Evolutionary conservation across 2,113 vertebrate genomes (phyloP).

Genomic region (Spilogale gracilis): DNA sequence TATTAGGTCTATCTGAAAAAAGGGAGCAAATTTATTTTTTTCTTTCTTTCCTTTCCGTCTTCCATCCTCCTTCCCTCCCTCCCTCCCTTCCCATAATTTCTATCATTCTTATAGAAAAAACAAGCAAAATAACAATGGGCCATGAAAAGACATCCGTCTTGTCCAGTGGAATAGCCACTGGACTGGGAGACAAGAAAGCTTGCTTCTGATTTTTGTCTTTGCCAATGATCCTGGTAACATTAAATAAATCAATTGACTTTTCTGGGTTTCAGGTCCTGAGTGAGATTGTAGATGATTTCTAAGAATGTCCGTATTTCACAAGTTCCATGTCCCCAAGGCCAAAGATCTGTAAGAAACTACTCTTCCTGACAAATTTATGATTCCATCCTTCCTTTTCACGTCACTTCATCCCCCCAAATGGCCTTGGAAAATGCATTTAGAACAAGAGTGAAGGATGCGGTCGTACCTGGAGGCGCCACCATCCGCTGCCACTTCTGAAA

Average conservation of each 20-base stretch:
- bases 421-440: background rate
- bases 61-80: background rate
- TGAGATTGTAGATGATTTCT: background rate
- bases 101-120: background rate
- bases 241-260: background rate
- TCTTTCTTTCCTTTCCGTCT: background rate
- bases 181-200: background rate
- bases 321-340: background rate
- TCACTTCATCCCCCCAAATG: background rate
- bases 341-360: background rate
- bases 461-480: conserved; percentile 98
- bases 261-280: background rate
- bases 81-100: background rate
- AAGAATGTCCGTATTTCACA: background rate
- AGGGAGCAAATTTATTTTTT: background rate
- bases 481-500: conserved; percentile 99
- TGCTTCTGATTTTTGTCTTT: conserved; percentile 46
- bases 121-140: background rate
- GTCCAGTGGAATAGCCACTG: background rate
- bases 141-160: background rate
- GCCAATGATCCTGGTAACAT: background rate
- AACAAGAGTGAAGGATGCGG: background rate
- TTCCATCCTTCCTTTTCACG: background rate
- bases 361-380: background rate
- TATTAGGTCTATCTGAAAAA: conserved; percentile 68